phyloP scores from a whole-genome alignment of 1,140 invertebrate species.

The Aphidius ervi region DNA sequence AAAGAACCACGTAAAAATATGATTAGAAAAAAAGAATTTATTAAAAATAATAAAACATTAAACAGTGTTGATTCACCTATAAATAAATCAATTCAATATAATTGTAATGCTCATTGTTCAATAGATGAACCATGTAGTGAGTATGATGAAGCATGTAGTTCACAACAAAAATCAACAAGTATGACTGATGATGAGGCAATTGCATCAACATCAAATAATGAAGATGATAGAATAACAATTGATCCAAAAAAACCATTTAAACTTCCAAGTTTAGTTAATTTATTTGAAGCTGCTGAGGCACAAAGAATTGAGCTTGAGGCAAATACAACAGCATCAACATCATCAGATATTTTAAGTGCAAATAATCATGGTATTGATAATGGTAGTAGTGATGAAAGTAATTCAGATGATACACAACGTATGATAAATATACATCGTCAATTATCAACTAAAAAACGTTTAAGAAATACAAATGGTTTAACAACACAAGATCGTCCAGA shows the following conservation, averaged over 20 bases:
- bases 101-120: conserved; percentile 6
- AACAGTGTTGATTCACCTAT: conserved; percentile 17
- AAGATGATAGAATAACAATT: background rate
- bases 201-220: background rate
- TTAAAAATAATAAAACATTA: conserved; percentile 21
- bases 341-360: conserved; percentile 19
- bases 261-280: conserved; percentile 44
- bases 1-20: conserved; percentile 19
- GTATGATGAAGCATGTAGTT: conserved; percentile 14
- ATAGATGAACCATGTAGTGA: conserved; percentile 2
- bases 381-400: conserved; percentile 45
- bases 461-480: conserved; percentile 30
- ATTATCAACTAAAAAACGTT: conserved; percentile 33
- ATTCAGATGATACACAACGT: conserved; percentile 48
- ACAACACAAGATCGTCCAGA: conserved; percentile 41
- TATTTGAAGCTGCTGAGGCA: conserved; percentile 38
- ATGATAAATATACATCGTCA: conserved; percentile 28
- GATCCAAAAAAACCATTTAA: conserved; percentile 22
- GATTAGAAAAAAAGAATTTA: conserved; percentile 26
- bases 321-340: conserved; percentile 34
- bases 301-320: conserved; percentile 40
- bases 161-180: conserved; percentile 2
- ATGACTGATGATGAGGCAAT: conserved; percentile 14
- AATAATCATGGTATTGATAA: conserved; percentile 30
- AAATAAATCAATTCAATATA: conserved; percentile 1